Base-by-base conservation (phyloP, 1,140 invertebrate species). In the Himalopsyche phryganea region DNA sequence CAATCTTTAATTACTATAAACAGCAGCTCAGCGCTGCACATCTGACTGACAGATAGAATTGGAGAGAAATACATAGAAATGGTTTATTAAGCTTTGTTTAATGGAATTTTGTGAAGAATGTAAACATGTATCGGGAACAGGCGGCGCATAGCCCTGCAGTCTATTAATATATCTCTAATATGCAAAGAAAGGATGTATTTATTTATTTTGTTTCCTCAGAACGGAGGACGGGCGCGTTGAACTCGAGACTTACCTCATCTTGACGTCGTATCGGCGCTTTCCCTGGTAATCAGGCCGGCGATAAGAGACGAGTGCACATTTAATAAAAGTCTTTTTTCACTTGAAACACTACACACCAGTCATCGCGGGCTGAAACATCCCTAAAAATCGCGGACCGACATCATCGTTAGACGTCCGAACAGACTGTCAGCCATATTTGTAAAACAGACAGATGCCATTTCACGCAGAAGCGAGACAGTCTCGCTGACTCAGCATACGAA, bases 121-220 rank as follows among this genome's bases (percentile, higher is more conserved):
- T 28, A 28, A 28, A 28, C 23, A 28, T 28, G 9, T 28, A 5
- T 3, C 23, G 23, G 23, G 23, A 28, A 28, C 9, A 28, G 9
- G 9, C 23, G 4, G 23, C 4, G 23, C 23, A 28, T 28, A 28
- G 9, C 23, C 23, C 23, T n/a, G 23, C 23, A 28, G 23, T 28
- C 23, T 28, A 28, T 28, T 5, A 28, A 28, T 28, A 28, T 28
- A 28, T 28, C 23, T 9, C 23, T 3, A 28, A 28, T 28, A 28
- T 28, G 23, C 23, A 9, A 28, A 28, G 23, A 28, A 28, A 28
- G 23, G 23, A 28, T 42, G 14, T 56, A 46, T 46, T 54, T 54
- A 54, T 46, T 54, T 54, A 42, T 56, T 49, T 54, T 49, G 48
- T 18, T 50, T 56, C 53, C 44, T 44, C 53, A 40, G 46, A 56